phyloP scores from a whole-genome alignment of 2,113 vertebrate genomes.

The Melanotaenia duboulayi region DNA sequence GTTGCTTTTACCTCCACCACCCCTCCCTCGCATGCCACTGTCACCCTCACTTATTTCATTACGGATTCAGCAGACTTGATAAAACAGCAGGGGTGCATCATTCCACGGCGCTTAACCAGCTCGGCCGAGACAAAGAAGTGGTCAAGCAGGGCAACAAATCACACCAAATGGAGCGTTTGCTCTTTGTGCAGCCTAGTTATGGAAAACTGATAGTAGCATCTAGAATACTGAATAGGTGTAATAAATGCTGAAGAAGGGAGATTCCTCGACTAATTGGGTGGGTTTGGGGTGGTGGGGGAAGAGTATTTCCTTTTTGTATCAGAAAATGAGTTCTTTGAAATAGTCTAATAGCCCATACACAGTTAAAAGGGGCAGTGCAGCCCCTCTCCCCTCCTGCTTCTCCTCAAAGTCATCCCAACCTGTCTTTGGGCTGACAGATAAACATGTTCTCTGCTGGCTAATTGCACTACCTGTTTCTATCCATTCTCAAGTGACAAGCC shows the following conservation, averaged over 20 bases:
- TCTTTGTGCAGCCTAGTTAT: conserved; percentile 94
- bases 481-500: conserved; percentile 61
- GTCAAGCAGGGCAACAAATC: conserved; percentile 99
- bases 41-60: conserved; percentile 95
- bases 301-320: conserved; percentile 75
- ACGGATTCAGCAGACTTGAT: conserved; percentile 98
- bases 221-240: conserved; percentile 94
- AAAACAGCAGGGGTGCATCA: conserved; percentile 96
- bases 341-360: conserved; percentile 80
- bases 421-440: conserved; percentile 71
- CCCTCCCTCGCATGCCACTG: conserved; percentile 85
- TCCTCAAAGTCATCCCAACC: conserved; percentile 64
- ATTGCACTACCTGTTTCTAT: conserved; percentile 74
- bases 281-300: conserved; percentile 57
- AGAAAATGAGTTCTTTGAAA: conserved; percentile 85
- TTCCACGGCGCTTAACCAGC: conserved; percentile 94
- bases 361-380: conserved; percentile 74
- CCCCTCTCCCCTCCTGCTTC: conserved; percentile 4
- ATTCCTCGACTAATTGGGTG: conserved; percentile 94
- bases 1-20: conserved; percentile 79
- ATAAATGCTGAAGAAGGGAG: conserved; percentile 96
- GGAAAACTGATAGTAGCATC: conserved; percentile 90
- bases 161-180: conserved; percentile 94
- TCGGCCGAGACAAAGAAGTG: conserved; percentile 92
- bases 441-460: conserved; percentile 71